Conservation (phyloP, 2,113 vertebrate genomes). For the Pseudonaja textilis region DNA sequence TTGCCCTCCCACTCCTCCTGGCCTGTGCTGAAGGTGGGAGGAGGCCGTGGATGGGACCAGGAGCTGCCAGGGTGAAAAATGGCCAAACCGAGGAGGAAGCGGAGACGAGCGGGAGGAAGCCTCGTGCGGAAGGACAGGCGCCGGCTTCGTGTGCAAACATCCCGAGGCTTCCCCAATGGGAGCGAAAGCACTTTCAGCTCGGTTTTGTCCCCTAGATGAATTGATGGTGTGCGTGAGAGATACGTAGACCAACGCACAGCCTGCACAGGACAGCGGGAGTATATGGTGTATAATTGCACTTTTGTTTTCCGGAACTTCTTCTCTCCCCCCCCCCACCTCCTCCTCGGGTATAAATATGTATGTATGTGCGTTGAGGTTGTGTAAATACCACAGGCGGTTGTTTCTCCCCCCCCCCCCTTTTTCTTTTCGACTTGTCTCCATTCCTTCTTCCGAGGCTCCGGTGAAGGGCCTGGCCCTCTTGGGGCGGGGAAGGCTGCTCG, state of each 20-base stretch:
- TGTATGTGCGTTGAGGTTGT: constrained; percentile 63
- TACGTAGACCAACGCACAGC: not conserved
- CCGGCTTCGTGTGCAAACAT: not conserved
- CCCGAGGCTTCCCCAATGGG: not conserved
- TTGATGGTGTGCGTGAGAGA: not conserved
- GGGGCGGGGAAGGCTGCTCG: not conserved
- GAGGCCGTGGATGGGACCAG: too few species aligned
- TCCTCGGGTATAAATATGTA: constrained; percentile 67
- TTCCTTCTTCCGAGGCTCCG: not conserved
- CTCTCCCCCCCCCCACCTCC: constrained; percentile 1
- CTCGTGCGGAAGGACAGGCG: not conserved
- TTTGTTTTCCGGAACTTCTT: not conserved
- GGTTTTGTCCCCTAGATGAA: not conserved
- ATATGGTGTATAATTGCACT: constrained; percentile 57
- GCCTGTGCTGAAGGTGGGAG: not conserved
- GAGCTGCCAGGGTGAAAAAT: too few species aligned
- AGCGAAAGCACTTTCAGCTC: not conserved
- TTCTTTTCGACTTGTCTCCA: not conserved
- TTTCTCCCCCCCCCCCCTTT: not conserved
- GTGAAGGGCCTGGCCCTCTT: not conserved
- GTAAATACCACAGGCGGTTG: constrained; percentile 61
- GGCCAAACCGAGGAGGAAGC: not conserved
- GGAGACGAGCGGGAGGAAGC: not conserved
- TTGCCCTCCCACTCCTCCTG: not conserved
- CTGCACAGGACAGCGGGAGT: constrained; percentile 2